Evolutionary conservation across 1,140 invertebrate species (phyloP), one percentile per base, ranked within the genome.

Genomic region (Mycetomoellerius zeteki): DNA sequence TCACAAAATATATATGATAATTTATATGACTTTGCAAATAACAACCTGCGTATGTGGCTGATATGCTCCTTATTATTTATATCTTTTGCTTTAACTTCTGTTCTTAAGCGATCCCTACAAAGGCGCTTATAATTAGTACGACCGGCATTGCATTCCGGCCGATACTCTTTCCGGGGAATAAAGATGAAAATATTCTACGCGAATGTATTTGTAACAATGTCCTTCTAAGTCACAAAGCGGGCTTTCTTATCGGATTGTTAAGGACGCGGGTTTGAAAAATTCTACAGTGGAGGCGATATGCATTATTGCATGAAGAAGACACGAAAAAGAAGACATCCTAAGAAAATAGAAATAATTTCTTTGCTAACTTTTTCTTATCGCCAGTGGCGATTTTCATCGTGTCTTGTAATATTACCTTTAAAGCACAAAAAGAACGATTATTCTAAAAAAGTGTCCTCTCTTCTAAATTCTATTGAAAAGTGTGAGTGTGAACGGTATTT

Each of bases 71-170:
- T n/a, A n/a, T n/a, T n/a, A n/a, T n/a, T n/a, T n/a, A n/a, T n/a
- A n/a, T 56, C 30, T 16, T 52, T 21, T 30, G 16, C n/a, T n/a
- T 75, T 60, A 24, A 1, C 19, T 21, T 47, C 37, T 60, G 4
- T 52, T 43, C 21, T 37, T 54, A 21, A 16, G 12, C n/a, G 3
- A 30, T 30, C 2, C 19, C 3, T 10, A 43, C 77, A 81, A 81
- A 81, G 64, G 21, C 24, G 27, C 47, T 50, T 6, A 30, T 81
- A 81, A 81, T 81, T 81, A 81, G 64, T 71, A 30, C 12, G 30
- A 33, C 7, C 30, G n/a, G 65, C 65, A 47, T 47, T 69, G 47
- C 37, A 69, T 24, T 69, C 37, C 65, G 33, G 37, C 21, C 30
- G 56, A 19, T 60, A 37, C 16, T 4, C 37, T 77, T 37, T 5